A percentile compares a stretch with the other conserved stretches of the same genome.
These are phyloP conservation scores for Cryptotermes secundus DNA, from an alignment of 1,140 invertebrate genomes.

Conservation along the genomic window DNA sequence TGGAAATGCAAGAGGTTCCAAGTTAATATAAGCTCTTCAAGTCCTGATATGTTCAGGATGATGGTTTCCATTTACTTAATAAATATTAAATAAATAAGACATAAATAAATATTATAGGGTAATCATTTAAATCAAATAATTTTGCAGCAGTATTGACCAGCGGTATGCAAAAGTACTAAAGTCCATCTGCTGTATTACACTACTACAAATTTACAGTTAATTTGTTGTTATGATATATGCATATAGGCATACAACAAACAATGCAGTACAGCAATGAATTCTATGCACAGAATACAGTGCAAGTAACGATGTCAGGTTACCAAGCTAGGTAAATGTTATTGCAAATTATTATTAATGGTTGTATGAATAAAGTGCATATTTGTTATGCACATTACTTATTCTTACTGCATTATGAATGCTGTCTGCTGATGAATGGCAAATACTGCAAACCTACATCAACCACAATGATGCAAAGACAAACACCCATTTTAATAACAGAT, in stretches of 20 bases:
- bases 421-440: constrained; percentile 9
- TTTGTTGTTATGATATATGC: background rate
- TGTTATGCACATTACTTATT: background rate
- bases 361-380: background rate
- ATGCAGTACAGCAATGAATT: background rate
- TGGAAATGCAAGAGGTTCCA: constrained; percentile 18
- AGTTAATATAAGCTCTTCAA: constrained; percentile 30
- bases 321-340: background rate
- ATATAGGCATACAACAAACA: background rate
- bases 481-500: background rate
- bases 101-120: constrained; percentile 28
- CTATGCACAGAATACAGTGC: background rate
- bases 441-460: constrained; percentile 28
- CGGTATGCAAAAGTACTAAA: background rate
- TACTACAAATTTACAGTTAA: background rate
- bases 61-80: constrained; percentile 21
- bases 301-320: background rate
- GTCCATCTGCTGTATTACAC: background rate
- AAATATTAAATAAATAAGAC: constrained; percentile 29
- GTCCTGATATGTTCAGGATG: constrained; percentile 29
- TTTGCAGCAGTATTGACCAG: constrained; percentile 10
- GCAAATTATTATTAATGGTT: constrained; percentile 5
- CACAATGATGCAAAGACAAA: constrained; percentile 25
- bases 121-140: background rate
- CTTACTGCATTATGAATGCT: background rate